A percentile compares a stretch with the other conserved stretches of the same genome.
These are phyloP conservation scores for Drosophila ohnishii DNA, from an alignment of 1,140 invertebrate species.

Conservation along the genomic window DNA sequence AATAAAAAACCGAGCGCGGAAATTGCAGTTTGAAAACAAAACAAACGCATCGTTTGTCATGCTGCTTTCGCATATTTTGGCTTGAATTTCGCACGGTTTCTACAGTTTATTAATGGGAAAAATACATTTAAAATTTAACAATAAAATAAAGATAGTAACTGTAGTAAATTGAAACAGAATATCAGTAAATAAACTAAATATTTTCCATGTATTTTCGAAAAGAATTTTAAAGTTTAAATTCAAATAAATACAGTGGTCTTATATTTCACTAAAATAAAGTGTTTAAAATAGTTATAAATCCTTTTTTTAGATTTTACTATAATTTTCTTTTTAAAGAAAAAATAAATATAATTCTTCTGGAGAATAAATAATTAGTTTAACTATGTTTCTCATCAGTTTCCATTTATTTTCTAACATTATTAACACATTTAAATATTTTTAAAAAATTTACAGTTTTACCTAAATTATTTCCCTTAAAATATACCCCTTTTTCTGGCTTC, in stretches of 20 bases:
- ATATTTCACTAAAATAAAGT: too few relatives aligned
- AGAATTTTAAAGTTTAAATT: not conserved
- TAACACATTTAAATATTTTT: too few relatives aligned
- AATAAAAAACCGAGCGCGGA: constrained; percentile 56
- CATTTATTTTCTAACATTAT: too few relatives aligned
- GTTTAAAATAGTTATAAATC: too few relatives aligned
- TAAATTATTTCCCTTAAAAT: not conserved
- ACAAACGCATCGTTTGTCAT: constrained; percentile 74
- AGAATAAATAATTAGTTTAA: not conserved
- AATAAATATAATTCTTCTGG: too few relatives aligned
- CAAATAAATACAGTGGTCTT: not conserved
- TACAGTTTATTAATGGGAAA: not conserved
- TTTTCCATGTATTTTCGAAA: not conserved
- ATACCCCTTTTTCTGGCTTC: not conserved
- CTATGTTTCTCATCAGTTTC: too few relatives aligned
- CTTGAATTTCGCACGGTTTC: constrained; percentile 57
- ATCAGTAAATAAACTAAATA: not conserved
- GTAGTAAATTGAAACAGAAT: not conserved
- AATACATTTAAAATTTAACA: not conserved
- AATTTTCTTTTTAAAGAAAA: not conserved
- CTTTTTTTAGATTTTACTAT: too few relatives aligned
- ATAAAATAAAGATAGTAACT: not conserved
- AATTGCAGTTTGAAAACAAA: constrained; percentile 72
- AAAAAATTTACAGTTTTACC: too few relatives aligned
- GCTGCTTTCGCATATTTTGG: constrained; percentile 34